These are phyloP conservation scores for Craterocephalus amniculus DNA, from an alignment of 2,797 vertebrate genomes.

Conservation along the genomic window DNA sequence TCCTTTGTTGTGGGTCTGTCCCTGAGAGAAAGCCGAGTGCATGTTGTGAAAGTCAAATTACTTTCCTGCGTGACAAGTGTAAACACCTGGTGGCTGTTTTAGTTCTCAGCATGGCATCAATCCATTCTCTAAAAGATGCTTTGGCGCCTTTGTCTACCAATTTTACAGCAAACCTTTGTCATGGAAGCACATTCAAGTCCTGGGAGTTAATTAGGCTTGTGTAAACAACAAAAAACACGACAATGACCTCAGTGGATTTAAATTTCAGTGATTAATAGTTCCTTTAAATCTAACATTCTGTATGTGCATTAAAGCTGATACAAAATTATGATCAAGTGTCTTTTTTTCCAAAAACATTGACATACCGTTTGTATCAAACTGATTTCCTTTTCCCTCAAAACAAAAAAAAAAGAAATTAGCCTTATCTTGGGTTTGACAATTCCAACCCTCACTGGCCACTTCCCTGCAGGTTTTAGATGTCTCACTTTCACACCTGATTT, in stretches of 20 bases:
- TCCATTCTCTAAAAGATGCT: slow-evolving; percentile 37
- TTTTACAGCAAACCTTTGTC: slow-evolving; percentile 29
- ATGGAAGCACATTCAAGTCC: slow-evolving; percentile 8
- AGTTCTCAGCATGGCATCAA: slow-evolving; percentile 55
- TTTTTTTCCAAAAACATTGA: too few species aligned
- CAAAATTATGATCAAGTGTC: neutral
- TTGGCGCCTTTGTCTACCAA: slow-evolving; percentile 36
- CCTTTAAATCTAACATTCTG: neutral
- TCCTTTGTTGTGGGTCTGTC: slow-evolving; percentile 61
- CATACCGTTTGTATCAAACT: too few species aligned
- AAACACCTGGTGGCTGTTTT: slow-evolving; percentile 65
- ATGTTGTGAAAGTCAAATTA: slow-evolving; percentile 45
- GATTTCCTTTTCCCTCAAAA: too few species aligned
- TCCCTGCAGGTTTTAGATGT: neutral
- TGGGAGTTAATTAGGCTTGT: neutral
- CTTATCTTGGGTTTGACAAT: neutral
- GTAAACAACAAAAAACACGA: slow-evolving; percentile 9
- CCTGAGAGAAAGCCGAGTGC: slow-evolving; percentile 47
- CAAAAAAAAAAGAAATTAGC: neutral
- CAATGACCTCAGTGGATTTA: neutral
- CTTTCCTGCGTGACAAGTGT: slow-evolving; percentile 48
- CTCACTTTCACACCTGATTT: neutral
- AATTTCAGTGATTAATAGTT: neutral
- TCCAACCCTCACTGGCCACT: too few species aligned
- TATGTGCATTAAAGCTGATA: neutral